Evolutionary conservation across 2,797 vertebrate genomes (phyloP).

Genomic region (Dendrocincla fuliginosa): DNA sequence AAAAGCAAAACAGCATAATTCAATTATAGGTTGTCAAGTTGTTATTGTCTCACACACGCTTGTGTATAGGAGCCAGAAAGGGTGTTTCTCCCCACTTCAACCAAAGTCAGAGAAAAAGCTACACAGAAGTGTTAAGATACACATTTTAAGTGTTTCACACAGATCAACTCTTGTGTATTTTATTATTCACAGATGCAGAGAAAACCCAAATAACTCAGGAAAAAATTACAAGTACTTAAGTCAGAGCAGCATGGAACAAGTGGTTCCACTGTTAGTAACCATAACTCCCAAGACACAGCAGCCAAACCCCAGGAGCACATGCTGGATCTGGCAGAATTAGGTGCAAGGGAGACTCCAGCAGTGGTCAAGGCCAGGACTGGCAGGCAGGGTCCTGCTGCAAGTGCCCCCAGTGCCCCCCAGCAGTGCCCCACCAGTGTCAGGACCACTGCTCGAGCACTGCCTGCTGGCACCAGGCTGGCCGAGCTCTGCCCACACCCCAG

Average conservation of each 20-base stretch:
- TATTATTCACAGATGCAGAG: not conserved
- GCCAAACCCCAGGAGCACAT: not conserved
- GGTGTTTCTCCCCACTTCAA: not conserved
- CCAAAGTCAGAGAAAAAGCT: not conserved
- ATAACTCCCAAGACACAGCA: rapidly evolving
- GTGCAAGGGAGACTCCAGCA: not conserved
- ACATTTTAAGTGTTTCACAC: not conserved
- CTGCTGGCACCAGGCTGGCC: not conserved
- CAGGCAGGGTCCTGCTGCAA: not conserved
- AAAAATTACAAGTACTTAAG: not conserved
- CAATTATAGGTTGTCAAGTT: not conserved
- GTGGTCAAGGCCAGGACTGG: not conserved
- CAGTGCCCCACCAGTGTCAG: not conserved
- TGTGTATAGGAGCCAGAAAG: not conserved
- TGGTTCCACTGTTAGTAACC: not conserved
- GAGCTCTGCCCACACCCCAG: not conserved
- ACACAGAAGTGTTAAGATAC: not conserved
- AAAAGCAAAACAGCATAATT: not conserved
- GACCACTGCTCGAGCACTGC: not conserved
- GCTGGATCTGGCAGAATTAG: not conserved
- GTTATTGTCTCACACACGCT: not conserved
- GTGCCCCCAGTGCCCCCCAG: rapidly evolving
- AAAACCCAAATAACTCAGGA: not conserved
- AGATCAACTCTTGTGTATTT: not conserved
- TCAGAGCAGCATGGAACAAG: not conserved